Evolutionary conservation across 2,888 invertebrate genomes (phyloP), one percentile per base, ranked within the genome.

Genomic region (Melinaea menophilus): DNA sequence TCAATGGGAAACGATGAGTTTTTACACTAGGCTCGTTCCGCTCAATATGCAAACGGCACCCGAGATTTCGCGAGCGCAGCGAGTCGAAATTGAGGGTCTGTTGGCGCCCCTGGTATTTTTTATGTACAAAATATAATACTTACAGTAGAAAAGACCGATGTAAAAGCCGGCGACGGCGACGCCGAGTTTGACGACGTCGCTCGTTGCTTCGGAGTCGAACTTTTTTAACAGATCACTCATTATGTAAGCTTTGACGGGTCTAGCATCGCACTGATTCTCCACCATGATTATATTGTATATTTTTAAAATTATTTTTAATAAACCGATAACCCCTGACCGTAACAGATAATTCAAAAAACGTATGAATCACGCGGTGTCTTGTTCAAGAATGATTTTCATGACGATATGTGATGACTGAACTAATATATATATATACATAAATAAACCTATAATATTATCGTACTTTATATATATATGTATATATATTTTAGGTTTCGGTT

Each of bases 201-300:
- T 86, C 31, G 81, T 83, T 2, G 82, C 79, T 48, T 88, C 85
- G 55, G 81, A 76, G 71, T 88, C 83, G 56, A 88, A 84, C 70
- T 83, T 89, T 75, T 86, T 87, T 76, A 88, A 77, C 57, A 89
- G 69, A 73, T 89, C 88, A 84, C 90, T 90, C 90, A 90, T 90
- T 78, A 89, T 88, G 86, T 83, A 87, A 68, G 85, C 82, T 78
- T 85, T 89, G 71, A 69, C 85, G 71, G 71, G 84, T 78, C 86
- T 74, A 65, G 84, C 83, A 68, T 75, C 82, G 68, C 89, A 90
- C 85, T 88, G 84, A 73, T 73, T 82, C 75, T 90, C 84, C 68
- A 84, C 88, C 89, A 90, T 89, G 61, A 67, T 72, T 71, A 58
- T 61, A 64, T 72, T 71, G 56, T 61, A 64, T 60, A 55, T 45